A percentile compares a stretch with the other conserved stretches of the same genome.
Evolutionary conservation across 2,113 vertebrate genomes (phyloP).

Genomic region (Epinephelus moara): DNA sequence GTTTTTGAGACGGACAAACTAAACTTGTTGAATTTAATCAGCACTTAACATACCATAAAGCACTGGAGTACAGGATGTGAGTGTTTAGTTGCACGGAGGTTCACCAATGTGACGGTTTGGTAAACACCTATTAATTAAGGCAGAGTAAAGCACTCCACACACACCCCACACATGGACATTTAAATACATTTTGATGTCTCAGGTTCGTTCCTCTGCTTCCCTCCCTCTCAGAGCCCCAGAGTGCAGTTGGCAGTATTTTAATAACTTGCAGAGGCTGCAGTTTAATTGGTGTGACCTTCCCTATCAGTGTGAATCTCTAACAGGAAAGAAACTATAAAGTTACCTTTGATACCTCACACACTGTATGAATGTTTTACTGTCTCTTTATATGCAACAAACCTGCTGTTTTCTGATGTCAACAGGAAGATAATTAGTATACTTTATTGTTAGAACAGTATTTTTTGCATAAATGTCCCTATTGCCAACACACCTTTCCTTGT

Average conservation of each 20-base stretch:
- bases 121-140: too few relatives aligned
- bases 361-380: background rate
- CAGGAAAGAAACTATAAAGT: background rate
- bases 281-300: conserved; percentile 35
- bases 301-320: background rate
- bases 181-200: conserved; percentile 1
- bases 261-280: conserved; percentile 10
- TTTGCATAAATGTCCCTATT: too few relatives aligned
- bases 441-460: too few relatives aligned
- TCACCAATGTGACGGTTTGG: too few relatives aligned
- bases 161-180: background rate
- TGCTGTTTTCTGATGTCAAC: background rate
- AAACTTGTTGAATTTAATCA: too few relatives aligned
- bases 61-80: too few relatives aligned
- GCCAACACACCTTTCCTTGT: too few relatives aligned
- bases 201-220: background rate
- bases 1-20: background rate
- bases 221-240: background rate
- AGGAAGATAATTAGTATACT: background rate
- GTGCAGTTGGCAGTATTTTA: conserved; percentile 4
- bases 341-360: background rate
- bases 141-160: too few relatives aligned
- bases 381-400: background rate
- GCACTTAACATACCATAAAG: too few relatives aligned
- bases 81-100: too few relatives aligned